Conservation (phyloP, 2,888 invertebrate species). For the Leptothorax acervorum region DNA sequence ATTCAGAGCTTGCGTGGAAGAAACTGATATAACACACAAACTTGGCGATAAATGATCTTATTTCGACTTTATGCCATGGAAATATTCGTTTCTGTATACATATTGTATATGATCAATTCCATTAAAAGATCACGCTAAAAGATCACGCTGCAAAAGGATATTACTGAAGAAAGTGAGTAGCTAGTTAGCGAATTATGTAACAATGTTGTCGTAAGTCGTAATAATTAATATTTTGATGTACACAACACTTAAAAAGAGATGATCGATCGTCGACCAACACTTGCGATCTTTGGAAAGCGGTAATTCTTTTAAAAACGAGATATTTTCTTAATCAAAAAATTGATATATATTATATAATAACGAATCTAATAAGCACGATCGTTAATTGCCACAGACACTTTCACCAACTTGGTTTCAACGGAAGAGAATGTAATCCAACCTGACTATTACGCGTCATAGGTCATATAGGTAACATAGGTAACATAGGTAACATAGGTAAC, state of each 20-base stretch:
- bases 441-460: no score
- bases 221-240: neutral
- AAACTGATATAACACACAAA: neutral
- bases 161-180: neutral
- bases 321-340: neutral
- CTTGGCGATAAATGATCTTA: neutral
- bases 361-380: neutral
- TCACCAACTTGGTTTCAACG: neutral
- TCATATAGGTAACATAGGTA: no score
- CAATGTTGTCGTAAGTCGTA: neutral
- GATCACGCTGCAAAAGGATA: neutral
- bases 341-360: neutral
- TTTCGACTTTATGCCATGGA: neutral
- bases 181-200: neutral
- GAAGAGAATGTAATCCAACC: no score
- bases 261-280: neutral
- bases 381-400: neutral
- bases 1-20: neutral
- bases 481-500: no score
- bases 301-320: neutral
- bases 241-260: neutral
- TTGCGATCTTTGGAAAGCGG: neutral
- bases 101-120: no score
- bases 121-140: no score
- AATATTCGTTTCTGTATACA: neutral